These are phyloP conservation scores for Acronicta leporina DNA, from an alignment of 2,888 invertebrate species.

Conservation along the genomic window DNA sequence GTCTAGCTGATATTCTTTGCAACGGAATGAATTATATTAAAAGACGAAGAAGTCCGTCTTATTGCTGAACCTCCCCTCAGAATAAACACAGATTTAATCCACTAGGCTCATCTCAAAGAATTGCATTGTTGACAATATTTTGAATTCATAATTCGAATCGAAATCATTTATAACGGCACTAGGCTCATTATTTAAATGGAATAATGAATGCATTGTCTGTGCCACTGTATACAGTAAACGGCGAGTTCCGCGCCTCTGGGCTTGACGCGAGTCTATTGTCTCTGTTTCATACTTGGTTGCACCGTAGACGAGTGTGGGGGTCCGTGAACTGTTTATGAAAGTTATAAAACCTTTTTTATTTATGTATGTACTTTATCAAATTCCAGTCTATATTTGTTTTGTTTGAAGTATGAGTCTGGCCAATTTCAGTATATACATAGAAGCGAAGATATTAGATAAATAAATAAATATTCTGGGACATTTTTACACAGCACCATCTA, in stretches of 20 bases:
- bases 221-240: slow-evolving; percentile 58
- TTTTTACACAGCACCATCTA: no score
- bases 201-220: slow-evolving; percentile 65
- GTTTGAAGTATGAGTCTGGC: neutral
- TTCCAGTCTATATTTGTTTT: neutral
- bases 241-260: slow-evolving; percentile 55
- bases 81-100: no score
- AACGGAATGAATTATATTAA: no score
- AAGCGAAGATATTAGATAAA: no score
- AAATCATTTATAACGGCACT: slow-evolving; percentile 47
- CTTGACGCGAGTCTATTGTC: slow-evolving; percentile 58
- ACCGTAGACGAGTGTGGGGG: slow-evolving; percentile 57
- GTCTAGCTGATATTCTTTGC: no score
- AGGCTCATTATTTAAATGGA: slow-evolving; percentile 66
- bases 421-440: no score
- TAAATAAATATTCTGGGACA: no score
- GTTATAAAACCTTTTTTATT: slow-evolving; percentile 2
- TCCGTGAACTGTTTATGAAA: slow-evolving; percentile 33
- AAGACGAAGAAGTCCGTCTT: no score
- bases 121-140: neutral
- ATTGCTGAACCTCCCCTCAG: no score
- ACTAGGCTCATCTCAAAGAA: no score
- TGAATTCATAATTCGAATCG: neutral
- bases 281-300: slow-evolving; percentile 65
- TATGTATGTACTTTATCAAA: slow-evolving; percentile 5